Base-by-base conservation (phyloP, 1,140 invertebrate genomes). In the Pseudoatta argentina region DNA sequence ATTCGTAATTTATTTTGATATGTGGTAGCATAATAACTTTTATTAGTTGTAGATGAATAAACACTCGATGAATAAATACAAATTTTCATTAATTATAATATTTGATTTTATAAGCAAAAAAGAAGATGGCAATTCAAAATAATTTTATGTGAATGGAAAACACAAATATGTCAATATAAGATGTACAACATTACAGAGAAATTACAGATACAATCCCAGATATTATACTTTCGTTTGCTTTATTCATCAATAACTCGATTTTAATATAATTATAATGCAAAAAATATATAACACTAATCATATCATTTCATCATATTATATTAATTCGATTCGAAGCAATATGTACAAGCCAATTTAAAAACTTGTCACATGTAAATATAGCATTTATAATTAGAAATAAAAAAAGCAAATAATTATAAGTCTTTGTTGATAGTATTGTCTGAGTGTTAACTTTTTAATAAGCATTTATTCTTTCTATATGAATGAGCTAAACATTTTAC, bases 381-480 rank as follows among this genome's bases (percentile, higher is more conserved):
- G 51, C 77, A 27, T 87, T 75, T 73, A 83, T 57, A 85, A 83
- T 87, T 83, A 87, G 67, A 75, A 83, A 87, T 75, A 61, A 39
- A 83, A 34, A 67, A 87, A 87, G 79, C 86, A 83, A 75, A 66
- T 73, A 51, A 87, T 87, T 61, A 24, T 66, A 79, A 86, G 8
- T 71, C 44, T 51, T 75, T 16, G 44, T 66, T 85, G 24, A 85
- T 72, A 66, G 76, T 86, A 89, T 63, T 48, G 3, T 63, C 12
- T 55, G 61, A 83, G 69, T 24, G 53, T 92, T 92, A 91, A 91
- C 67, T 81, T 89, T 86, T 85, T 73, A 87, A 88, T 76, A 93
- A 93, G 91, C 91, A 87, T 88, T 92, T 88, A 87, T 92, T 91
- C 77, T 64, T 91, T 91, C 91, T 91, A 86, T 87, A 82, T 89